Conservation (phyloP, 2,888 invertebrate genomes). For the Lepidochrysops patricia region DNA sequence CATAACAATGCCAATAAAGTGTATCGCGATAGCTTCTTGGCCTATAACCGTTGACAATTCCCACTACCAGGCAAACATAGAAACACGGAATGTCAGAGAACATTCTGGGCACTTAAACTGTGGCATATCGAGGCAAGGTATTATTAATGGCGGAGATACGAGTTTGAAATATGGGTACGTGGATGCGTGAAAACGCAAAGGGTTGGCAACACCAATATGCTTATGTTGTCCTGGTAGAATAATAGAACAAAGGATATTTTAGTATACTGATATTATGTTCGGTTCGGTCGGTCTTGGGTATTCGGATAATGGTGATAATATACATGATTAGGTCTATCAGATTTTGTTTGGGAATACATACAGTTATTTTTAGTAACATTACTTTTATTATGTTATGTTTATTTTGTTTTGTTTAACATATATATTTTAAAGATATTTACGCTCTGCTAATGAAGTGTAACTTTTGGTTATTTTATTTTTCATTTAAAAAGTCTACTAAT, state of each 20-base stretch:
- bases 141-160: slow-evolving; percentile 40
- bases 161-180: slow-evolving; percentile 31
- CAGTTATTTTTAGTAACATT: too few relatives aligned
- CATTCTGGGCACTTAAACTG: slow-evolving; percentile 34
- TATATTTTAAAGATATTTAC: too few relatives aligned
- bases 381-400: too few relatives aligned
- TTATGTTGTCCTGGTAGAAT: not conserved
- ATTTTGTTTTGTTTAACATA: too few relatives aligned
- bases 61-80: not conserved
- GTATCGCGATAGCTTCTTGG: not conserved
- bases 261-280: not conserved
- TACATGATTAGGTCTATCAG: too few relatives aligned
- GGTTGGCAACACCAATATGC: not conserved
- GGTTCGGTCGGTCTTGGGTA: too few relatives aligned
- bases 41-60: slow-evolving; percentile 5
- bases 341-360: too few relatives aligned
- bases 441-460: too few relatives aligned
- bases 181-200: not conserved
- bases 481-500: too few relatives aligned
- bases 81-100: slow-evolving; percentile 17
- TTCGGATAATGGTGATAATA: too few relatives aligned
- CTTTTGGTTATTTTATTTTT: too few relatives aligned
- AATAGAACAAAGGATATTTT: not conserved
- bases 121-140: slow-evolving; percentile 32
- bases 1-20: not conserved